Base-by-base conservation (phyloP, 2,797 vertebrate species). In the Apodemus agrarius region DNA sequence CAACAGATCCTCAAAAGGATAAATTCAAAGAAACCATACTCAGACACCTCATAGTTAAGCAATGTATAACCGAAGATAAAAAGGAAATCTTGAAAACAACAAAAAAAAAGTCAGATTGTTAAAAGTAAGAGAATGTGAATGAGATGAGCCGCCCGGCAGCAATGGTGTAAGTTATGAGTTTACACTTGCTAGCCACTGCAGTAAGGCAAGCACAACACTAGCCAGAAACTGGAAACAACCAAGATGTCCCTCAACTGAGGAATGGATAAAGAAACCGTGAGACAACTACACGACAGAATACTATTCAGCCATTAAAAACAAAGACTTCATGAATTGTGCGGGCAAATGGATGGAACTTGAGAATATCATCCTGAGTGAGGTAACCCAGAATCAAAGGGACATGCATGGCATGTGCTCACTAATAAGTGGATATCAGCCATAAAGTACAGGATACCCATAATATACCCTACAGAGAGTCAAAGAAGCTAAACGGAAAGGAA, bases 21-120 rank as follows among this genome's bases (percentile, higher is more conserved):
- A 90, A 88, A 69, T 34, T 96, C 46, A 90, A 82, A 94, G 37
- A 86, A 85, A 89, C 29, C 52, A 82, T 11, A 65, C 11, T 34
- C 40, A 86, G 3, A 16, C 46, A 85, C 46, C 40, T 69, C 52
- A 59, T 78, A 79, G 86, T 34, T 6, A 63, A 72, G 46, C 54
- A 92, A 72, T 31, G 78, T 17, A 69, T 91, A 87, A 49, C 6
- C 63, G 90, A 69, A 90, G 76, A 54, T 74, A 65, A 83, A 90
- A 92, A 91, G 52, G 49, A 95, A 95, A 96, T 46, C 14, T 86
- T 93, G 65, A 86, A 65, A 78, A 29, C 6, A 61, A 29, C 13
- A 65, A 74, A 90, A 65, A 74, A 90, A 90, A 43, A 67, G 11
- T 65, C 37, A 67, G 67, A 57, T 46, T 74, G 52, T 72, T 96